phyloP scores from a whole-genome alignment of 2,113 vertebrate species.

The Puma concolor region DNA sequence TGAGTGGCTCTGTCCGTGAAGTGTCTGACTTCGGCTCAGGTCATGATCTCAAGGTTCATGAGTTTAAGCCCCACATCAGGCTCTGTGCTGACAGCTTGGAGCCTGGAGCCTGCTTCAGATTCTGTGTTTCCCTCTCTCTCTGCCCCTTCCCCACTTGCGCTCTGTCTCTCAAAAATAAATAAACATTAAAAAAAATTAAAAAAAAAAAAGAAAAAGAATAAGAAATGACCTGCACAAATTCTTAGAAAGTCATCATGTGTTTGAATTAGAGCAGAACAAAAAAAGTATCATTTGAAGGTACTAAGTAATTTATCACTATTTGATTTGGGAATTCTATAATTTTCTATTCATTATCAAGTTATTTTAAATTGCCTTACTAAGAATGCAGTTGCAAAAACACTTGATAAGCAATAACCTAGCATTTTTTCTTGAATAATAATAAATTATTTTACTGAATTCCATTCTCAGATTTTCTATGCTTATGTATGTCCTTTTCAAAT shows the following conservation, averaged over 20 bases:
- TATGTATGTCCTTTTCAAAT: background rate
- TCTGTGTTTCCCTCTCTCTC: too few relatives aligned
- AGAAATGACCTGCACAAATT: background rate
- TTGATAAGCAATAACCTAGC: background rate
- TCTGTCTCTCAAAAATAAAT: too few relatives aligned
- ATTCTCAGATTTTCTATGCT: background rate
- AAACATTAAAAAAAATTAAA: too few relatives aligned
- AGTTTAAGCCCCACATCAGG: too few relatives aligned
- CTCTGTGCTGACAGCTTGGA: too few relatives aligned
- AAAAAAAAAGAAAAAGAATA: too few relatives aligned
- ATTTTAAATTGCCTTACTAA: slow-evolving; percentile 22
- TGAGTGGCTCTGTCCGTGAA: too few relatives aligned
- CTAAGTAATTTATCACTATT: background rate
- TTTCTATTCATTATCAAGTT: background rate
- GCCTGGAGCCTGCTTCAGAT: too few relatives aligned
- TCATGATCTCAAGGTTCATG: too few relatives aligned
- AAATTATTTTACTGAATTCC: background rate
- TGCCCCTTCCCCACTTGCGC: too few relatives aligned
- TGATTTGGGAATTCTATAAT: background rate
- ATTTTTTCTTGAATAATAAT: slow-evolving; percentile 7
- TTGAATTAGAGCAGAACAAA: background rate
- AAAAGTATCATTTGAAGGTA: background rate
- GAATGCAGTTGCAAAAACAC: slow-evolving; percentile 17
- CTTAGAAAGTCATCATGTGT: background rate
- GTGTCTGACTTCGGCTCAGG: too few relatives aligned